Base-by-base conservation (phyloP, 2,888 invertebrate genomes). In the Pristionchus maxplancki region DNA sequence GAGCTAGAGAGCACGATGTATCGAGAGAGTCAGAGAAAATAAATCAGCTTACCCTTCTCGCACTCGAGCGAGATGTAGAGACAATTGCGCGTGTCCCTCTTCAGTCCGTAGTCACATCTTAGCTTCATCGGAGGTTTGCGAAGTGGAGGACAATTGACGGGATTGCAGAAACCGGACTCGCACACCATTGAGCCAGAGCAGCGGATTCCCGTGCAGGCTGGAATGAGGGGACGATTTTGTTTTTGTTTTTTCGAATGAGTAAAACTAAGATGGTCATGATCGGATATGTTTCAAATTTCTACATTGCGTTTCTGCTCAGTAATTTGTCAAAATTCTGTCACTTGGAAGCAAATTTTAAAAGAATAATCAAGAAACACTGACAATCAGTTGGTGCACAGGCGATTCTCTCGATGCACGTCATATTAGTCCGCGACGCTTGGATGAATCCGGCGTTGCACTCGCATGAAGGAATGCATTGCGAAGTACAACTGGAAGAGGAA, bases 71-170 rank as follows among this genome's bases (percentile, higher is more conserved):
- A 67, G 53, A 88, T 88, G 44, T 58, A 88, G 24, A 88, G 37
- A 58, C 88, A 88, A 62, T 88, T 88, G 28, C 81, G 53, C n/a
- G 78, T 28, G 62, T 88, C 88, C 4, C 88, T 20, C 58, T 88
- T 40, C 15, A 88, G 81, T 3, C 34, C 78, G 81, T 88, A 88
- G 44, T 88, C 88, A 40, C 88, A 88, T 58, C 88, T 8, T 37
- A 88, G 62, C 44, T 81, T 88, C 40, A 88, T 74, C 20, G 88
- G 88, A 28, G 88, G 88, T 64, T 88, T 88, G n/a, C 88, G 50
- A 24, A 88, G 64, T 20, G 88, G 81, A 8, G 88, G 88, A 44
- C 88, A 88, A 28, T 88, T 88, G 15, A 88, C 88, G 58, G 88
- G 88, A 37, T 88, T 88, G n/a, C 88, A 88, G 62, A 78, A 88